Evolutionary conservation across 2,888 invertebrate species (phyloP).

Genomic region (Carpatolechia fugitivella): DNA sequence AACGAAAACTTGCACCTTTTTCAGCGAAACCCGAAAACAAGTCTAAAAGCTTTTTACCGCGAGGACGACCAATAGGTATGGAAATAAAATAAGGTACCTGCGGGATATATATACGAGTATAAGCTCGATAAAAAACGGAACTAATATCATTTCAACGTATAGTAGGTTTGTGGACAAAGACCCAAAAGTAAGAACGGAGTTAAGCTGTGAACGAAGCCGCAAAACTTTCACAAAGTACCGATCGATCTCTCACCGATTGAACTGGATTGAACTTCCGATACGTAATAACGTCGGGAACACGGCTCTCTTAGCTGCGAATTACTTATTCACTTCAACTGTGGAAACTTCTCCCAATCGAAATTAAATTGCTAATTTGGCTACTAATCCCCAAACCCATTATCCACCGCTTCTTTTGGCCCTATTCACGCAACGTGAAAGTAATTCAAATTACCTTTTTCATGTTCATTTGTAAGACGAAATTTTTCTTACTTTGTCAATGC

Average conservation of each 20-base stretch:
- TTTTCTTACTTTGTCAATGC: conserved; percentile 40
- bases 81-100: not conserved
- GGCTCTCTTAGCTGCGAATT: conserved; percentile 53
- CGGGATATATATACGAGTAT: not conserved
- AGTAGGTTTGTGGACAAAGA: conserved; percentile 21
- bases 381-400: conserved; percentile 56
- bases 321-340: conserved; percentile 44
- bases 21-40: not conserved
- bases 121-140: too few species aligned
- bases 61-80: not conserved
- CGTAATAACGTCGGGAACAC: conserved; percentile 39
- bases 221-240: conserved; percentile 26
- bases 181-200: conserved; percentile 9
- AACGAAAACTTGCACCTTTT: not conserved
- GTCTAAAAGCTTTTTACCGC: conserved; percentile 12
- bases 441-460: conserved; percentile 18
- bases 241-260: conserved; percentile 53
- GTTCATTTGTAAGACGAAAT: conserved; percentile 26
- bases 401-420: conserved; percentile 41
- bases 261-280: conserved; percentile 49
- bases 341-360: conserved; percentile 59
- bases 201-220: not conserved
- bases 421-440: conserved; percentile 16
- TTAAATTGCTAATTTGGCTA: conserved; percentile 65
- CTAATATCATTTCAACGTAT: too few species aligned